Conservation (phyloP, 2,113 vertebrate genomes). For the Hippolais icterina region DNA sequence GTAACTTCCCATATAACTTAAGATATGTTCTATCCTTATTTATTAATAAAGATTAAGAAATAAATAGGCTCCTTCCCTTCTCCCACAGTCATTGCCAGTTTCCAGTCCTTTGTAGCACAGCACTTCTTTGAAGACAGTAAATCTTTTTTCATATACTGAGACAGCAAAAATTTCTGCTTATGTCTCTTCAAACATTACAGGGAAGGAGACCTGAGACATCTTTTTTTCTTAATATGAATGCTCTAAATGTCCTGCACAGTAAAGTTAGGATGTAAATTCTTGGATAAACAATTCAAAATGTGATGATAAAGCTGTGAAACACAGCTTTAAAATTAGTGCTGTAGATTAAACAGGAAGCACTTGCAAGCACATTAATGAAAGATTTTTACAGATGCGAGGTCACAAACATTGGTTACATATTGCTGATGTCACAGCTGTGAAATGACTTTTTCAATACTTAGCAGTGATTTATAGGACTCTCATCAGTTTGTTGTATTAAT, state of each 20-base stretch:
- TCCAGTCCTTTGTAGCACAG: neutral
- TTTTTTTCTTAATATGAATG: neutral
- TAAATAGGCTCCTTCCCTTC: neutral
- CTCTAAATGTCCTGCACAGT: neutral
- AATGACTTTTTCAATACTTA: conserved; percentile 27
- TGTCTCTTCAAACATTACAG: neutral
- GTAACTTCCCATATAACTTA: neutral
- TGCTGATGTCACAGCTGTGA: conserved; percentile 52
- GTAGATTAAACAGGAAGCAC: neutral
- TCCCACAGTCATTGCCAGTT: neutral
- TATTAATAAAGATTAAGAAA: neutral
- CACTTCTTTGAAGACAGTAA: neutral
- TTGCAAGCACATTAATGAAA: conserved; percentile 23
- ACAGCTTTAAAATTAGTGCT: neutral
- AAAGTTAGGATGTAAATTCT: neutral
- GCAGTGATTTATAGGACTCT: conserved; percentile 16
- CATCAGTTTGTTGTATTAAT: neutral
- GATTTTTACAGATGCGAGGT: conserved; percentile 24
- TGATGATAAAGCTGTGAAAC: neutral
- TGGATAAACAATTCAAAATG: neutral
- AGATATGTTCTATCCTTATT: neutral
- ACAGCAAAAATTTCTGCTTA: neutral
- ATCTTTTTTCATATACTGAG: neutral
- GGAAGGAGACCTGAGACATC: neutral
- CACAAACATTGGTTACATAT: neutral